These are phyloP conservation scores for Drosophila sp. DNA, from an alignment of 1,140 invertebrate species.

Conservation along the genomic window DNA sequence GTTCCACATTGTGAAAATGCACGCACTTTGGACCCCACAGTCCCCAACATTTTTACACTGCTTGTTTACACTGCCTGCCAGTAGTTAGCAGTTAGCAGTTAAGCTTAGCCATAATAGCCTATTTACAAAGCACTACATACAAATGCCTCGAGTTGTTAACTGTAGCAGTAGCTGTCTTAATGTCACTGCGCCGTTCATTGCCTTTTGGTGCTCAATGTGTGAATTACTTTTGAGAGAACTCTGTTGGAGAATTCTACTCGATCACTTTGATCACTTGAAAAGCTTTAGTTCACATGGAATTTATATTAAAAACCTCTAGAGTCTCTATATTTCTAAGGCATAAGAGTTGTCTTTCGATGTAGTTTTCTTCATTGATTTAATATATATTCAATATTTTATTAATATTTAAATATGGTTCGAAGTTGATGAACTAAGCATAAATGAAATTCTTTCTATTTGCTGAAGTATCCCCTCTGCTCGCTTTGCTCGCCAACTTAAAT, in stretches of 20 bases:
- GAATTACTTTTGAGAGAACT: constrained; percentile 24
- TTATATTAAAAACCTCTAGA: background rate
- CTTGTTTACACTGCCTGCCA: constrained; percentile 60
- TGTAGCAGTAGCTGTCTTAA: constrained; percentile 5
- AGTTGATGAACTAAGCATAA: no score
- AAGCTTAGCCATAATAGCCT: constrained; percentile 15
- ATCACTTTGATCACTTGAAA: constrained; percentile 11
- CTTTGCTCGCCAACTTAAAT: no score
- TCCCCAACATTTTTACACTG: constrained; percentile 46
- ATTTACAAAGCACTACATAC: constrained; percentile 19
- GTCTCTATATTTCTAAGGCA: background rate
- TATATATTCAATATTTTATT: no score
- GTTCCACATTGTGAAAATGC: constrained; percentile 65
- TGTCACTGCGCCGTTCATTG: constrained; percentile 1
- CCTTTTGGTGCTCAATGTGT: constrained; percentile 22
- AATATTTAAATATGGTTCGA: no score
- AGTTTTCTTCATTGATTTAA: no score
- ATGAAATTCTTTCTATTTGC: no score
- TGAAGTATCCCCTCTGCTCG: no score
- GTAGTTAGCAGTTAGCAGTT: constrained; percentile 16
- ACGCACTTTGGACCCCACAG: constrained; percentile 65
- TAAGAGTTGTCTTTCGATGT: no score
- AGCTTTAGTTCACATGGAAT: constrained; percentile 3
- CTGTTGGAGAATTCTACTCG: background rate
- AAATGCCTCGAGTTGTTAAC: background rate